Evolutionary conservation across 2,888 invertebrate species (phyloP), one percentile per base, ranked within the genome.

Genomic region (Troides oblongomaculatus): DNA sequence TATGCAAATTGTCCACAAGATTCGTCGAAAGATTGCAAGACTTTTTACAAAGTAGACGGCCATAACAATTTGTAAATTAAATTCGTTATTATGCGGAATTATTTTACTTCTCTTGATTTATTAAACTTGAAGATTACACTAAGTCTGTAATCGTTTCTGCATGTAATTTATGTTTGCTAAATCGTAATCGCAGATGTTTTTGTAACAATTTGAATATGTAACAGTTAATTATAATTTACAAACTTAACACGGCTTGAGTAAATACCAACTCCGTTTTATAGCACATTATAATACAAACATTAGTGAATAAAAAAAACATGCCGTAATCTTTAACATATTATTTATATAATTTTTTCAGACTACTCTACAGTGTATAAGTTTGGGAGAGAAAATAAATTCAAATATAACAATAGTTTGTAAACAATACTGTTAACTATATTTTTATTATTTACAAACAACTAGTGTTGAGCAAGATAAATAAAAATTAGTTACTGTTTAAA

Each of bases 1-100:
- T 65, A 65, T 69, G 69, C 36, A 62, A 68, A 69, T 57, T 61
- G 46, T 53, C 6, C 56, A 4, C 53, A 62, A 65, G 69, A 65
- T 69, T 56, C 61, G 56, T 25, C 8, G 56, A 64, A 56, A 65
- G 69, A 69, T 69, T 69, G 56, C 57, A 57, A 30, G 60, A 61
- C 30, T 62, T 70, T 66, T 70, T 63, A 21, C 63, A 57, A 62
- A 53, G 53, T 56, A 43, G 30, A 12, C 36, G n/a, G 60, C 62
- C 53, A 63, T 66, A 66, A 70, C 62, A 70, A 63, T 63, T 70
- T 66, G 66, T 70, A 66, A 68, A 66, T 70, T 58, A 66, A 66
- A 58, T 63, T 63, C 30, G 53, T 66, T 39, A 62, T 57, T 62
- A 66, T 66, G 39, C 58, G 30, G 57, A 66, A 63, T 66, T 14